Percentiles rank a stretch among this genome's conserved stretches.
These are phyloP conservation scores for Atethmia centrago DNA, from an alignment of 2,888 invertebrate genomes.

Conservation along the genomic window DNA sequence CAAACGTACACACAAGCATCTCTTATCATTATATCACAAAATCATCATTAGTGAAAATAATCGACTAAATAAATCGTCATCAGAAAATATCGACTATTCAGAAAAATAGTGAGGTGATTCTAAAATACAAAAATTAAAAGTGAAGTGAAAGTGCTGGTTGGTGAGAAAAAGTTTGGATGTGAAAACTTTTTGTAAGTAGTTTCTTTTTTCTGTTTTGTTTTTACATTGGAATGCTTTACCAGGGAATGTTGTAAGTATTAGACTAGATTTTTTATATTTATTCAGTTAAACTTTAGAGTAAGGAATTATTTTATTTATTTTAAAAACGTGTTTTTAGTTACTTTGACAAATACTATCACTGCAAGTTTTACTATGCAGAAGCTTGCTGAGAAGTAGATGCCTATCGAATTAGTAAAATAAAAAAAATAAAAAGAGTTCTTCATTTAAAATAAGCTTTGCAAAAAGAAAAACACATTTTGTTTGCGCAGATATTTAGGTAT, in stretches of 20 bases:
- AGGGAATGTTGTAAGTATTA: constrained; percentile 13
- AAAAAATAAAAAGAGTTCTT: not conserved
- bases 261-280: not conserved
- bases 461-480: constrained; percentile 4
- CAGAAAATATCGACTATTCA: constrained; percentile 34
- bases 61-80: constrained; percentile 28
- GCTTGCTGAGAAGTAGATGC: not conserved
- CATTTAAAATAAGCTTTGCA: not conserved
- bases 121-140: constrained; percentile 57
- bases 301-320: not conserved
- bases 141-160: constrained; percentile 68
- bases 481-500: constrained; percentile 15
- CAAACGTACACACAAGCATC: constrained; percentile 72
- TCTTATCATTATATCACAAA: constrained; percentile 37
- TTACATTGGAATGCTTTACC: constrained; percentile 21
- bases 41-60: constrained; percentile 59
- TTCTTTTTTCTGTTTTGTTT: constrained; percentile 32
- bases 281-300: not conserved
- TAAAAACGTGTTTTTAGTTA: too few relatives aligned
- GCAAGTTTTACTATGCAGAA: not conserved
- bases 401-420: not conserved
- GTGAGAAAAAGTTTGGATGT: constrained; percentile 72
- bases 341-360: not conserved
- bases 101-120: constrained; percentile 41
- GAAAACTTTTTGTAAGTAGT: constrained; percentile 72